Evolutionary conservation across 2,113 vertebrate species (phyloP), one percentile per base, ranked within the genome.

Genomic region (Stegostoma tigrinum): DNA sequence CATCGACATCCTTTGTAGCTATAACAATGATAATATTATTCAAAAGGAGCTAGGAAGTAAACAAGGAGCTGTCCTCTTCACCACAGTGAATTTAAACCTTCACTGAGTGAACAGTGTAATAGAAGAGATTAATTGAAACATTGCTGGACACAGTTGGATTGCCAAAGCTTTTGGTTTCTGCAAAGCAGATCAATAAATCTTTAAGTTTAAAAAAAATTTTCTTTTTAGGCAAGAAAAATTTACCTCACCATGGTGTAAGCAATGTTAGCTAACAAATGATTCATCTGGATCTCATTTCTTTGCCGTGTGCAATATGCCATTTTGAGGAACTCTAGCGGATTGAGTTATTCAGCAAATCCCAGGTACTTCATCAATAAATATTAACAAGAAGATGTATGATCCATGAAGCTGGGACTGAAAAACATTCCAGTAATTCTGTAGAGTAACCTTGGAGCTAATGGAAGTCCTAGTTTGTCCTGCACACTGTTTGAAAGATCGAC

Each of bases 21-120:
- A 98, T 98, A 98, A 98, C 98, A 98, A 99, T 99, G 99, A 99
- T 99, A 98, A 99, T 98, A 97, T 98, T 98, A 98, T 97, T 97
- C 97, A 96, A 97, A 98, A 98, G 75, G 68, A 17, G 42, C 68
- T 95, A 34, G 52, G 94, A 72, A 75, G 94, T 72, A 68, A 95
- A 95, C 48, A 68, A 72, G 68, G 68, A 70, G 38, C 94, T 52
- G 24, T 52, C 68, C 45, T 48, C 68, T 68, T 95, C 94, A 95
- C 48, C 67, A 72, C 24, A 61, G 94, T 48, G 27, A 75, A 95
- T 95, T 72, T 70, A 95, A 72, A 75, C 67, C 94, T 95, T 95
- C 68, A 75, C 72, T 75, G 94, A 95, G 72, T 95, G 67, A 72
- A 68, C 67, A 52, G 94, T 95, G 94, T 95, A 95, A 95, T 72